Evolutionary conservation across 2,113 vertebrate species (phyloP), one percentile per base, ranked within the genome.

Genomic region (Prolemur simus): DNA sequence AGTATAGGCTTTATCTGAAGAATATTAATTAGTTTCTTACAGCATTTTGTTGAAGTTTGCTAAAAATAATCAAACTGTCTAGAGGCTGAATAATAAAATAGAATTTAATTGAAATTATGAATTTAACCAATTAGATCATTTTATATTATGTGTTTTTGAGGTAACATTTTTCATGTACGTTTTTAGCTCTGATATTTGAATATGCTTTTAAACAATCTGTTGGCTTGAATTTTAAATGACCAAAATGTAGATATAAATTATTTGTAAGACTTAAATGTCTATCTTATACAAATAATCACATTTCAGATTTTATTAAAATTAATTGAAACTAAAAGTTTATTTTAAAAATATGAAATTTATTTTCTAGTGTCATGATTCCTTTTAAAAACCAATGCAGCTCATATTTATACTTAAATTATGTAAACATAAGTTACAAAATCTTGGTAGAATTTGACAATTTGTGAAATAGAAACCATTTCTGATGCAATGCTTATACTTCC

Each of bases 11-110:
- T 89, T 91, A 12, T 60, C 56, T 93, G 45, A 86, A 96, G 18
- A 91, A 56, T 39, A 94, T 86, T 87, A 95, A 58, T 58, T 82
- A 34, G 21, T 56, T 89, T 92, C 80, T 94, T 64, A 68, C 10
- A 84, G 8, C 15, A 84, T 66, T 91, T 68, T 73, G 69, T 45
- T 64, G 29, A 32, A 27, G 42, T 56, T 47, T 52, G 47, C 29
- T 89, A 64, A 69, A 87, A 83, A 73, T 52, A 92, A 94, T 80
- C 34, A 64, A 85, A 92, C 14, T 87, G 34, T 71, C 18, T 42
- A 80, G n/a, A 78, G 12, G 39, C 0, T 56, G 18, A 83, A 64
- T 27, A 82, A 49, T 96, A 54, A 63, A 86, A 47, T 32, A 54
- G 1, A 71, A 58, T 34, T 52, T 15, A 54, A 71, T 34, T 90